Base-by-base conservation (phyloP, 1,140 invertebrate species). In the Drosophila erecta region DNA sequence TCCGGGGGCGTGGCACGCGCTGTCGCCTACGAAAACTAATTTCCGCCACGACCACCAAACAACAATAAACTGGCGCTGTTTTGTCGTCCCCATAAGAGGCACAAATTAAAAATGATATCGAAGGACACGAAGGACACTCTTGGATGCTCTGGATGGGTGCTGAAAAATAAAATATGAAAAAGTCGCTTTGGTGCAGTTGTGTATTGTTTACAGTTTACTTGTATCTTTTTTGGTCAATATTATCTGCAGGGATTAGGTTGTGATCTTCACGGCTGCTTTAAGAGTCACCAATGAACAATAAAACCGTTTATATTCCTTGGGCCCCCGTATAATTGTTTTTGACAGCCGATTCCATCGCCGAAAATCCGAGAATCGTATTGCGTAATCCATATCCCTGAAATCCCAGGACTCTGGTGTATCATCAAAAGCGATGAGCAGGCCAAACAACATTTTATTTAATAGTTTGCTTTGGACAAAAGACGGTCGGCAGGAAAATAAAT, bases 21-120 rank as follows among this genome's bases (percentile, higher is more conserved):
- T 59, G 14, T 20, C 14, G 22, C 7, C 17, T 8, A 22, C 22
- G 62, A 79, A 79, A 79, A 79, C 77, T 79, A 79, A 79, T 79
- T 79, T 79, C 77, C 77, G 77, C 62, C 77, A 79, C 77, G 77
- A 76, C 76, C 43, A 70, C 76, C 50, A 11, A 33, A 15, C 35
- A 56, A 70, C 73, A 77, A 77, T 77, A 76, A 75, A 56, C 44
- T 43, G 47, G 35, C 50, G 17, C 43, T 27, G 15, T 57, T 30
- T 30, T 33, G 24, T 53, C 47, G 37, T 41, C 24, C 46, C 40
- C 73, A 67, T 53, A 61, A 56, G 41, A 62, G 65, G 60, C n/a
- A 43, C 46, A 53, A 67, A 67, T 67, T 53, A 64, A 65, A 67
- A 33, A 43, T 8, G 10, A 22, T 11, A 8, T 7, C 5, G 2